Evolutionary conservation across 2,113 vertebrate species (phyloP).

Genomic region (Scophthalmus maximus): DNA sequence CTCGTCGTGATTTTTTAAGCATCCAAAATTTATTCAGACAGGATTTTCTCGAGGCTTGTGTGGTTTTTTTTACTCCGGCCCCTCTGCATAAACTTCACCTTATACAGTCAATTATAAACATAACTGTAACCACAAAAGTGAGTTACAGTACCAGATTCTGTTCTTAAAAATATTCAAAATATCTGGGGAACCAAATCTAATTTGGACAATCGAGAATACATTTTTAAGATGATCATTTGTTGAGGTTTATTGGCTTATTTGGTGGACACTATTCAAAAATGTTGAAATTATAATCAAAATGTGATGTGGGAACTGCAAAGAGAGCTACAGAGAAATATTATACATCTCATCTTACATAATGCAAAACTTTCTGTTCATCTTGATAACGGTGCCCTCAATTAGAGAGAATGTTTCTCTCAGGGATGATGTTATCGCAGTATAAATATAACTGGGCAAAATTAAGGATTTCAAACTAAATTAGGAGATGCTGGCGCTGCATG

Average conservation of each 20-base stretch:
- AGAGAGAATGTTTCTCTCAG: conserved; percentile 30
- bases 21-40: conserved; percentile 52
- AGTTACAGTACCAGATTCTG: conserved; percentile 29
- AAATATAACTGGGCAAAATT: conserved; percentile 51
- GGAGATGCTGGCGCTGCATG: conserved; percentile 32
- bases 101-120: conserved; percentile 59
- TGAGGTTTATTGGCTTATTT: conserved; percentile 6
- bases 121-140: conserved; percentile 28
- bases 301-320: conserved; percentile 18
- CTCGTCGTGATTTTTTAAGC: conserved; percentile 25
- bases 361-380: conserved; percentile 48
- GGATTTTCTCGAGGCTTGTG: conserved; percentile 50
- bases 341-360: conserved; percentile 35
- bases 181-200: conserved; percentile 35
- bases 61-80: conserved; percentile 33
- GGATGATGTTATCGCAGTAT: conserved; percentile 40
- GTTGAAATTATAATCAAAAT: conserved; percentile 3
- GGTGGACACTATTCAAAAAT: conserved; percentile 14
- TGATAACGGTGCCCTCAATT: conserved; percentile 53
- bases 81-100: conserved; percentile 45
- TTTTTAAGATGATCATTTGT: conserved; percentile 25
- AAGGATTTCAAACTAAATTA: conserved; percentile 62
- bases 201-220: conserved; percentile 22
- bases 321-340: conserved; percentile 39
- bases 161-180: conserved; percentile 36